Percentiles rank a stretch among this genome's conserved stretches.
Evolutionary conservation across 1,140 invertebrate genomes (phyloP).

Genomic region (Lerema accius): DNA sequence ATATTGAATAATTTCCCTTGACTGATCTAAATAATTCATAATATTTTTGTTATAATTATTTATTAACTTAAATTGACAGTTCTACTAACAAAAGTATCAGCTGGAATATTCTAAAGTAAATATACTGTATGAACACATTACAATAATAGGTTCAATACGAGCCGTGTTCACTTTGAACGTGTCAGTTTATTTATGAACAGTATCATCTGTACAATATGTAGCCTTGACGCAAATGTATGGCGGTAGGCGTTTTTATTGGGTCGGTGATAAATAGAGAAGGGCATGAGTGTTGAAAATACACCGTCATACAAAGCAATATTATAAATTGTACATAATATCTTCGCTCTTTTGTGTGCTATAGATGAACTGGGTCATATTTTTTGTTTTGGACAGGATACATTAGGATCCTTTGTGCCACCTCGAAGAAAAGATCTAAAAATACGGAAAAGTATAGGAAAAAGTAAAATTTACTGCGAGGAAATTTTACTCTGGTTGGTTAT

Average conservation of each 20-base stretch:
- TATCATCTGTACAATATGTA: slow-evolving; percentile 31
- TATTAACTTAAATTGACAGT: too few species aligned
- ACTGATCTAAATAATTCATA: too few species aligned
- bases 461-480: background rate
- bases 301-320: slow-evolving; percentile 20
- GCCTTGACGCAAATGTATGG: slow-evolving; percentile 32
- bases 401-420: background rate
- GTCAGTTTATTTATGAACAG: slow-evolving; percentile 28
- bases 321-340: slow-evolving; percentile 16
- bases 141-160: slow-evolving; percentile 4
- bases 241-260: slow-evolving; percentile 32
- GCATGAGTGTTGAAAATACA: slow-evolving; percentile 30
- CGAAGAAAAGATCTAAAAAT: background rate
- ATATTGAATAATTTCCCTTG: too few species aligned
- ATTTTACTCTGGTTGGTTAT: background rate
- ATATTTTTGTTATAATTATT: too few species aligned
- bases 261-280: slow-evolving; percentile 32
- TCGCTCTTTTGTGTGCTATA: background rate
- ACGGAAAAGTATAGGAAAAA: background rate
- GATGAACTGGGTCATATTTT: background rate
- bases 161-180: slow-evolving; percentile 3
- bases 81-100: too few species aligned
- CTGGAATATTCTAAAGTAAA: too few species aligned
- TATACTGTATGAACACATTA: background rate
- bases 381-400: background rate